Conservation (phyloP, 2,888 invertebrate genomes). For the Drosophila suboccidentalis region DNA sequence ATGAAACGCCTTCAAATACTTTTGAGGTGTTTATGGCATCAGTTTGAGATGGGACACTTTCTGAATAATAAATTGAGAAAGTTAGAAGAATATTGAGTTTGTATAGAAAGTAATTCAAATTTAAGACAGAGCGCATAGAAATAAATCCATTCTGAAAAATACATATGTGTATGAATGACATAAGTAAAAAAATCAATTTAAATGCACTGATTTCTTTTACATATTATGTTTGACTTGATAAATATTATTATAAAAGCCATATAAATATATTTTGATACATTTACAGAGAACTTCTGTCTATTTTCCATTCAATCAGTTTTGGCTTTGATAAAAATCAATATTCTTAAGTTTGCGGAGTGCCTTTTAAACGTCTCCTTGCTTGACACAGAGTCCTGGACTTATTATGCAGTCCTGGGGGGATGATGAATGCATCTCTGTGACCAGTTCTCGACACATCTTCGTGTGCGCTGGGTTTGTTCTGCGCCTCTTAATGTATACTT, state of each 20-base stretch:
- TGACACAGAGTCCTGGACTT: conserved; percentile 13
- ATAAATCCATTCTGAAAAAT: too few relatives aligned
- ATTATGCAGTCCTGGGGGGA: conserved; percentile 27
- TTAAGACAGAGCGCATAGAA: too few relatives aligned
- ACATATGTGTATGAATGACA: too few relatives aligned
- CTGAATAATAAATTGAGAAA: conserved; percentile 28
- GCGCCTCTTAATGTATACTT: conserved; percentile 47
- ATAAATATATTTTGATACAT: too few relatives aligned
- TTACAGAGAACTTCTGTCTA: background rate
- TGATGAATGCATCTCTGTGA: conserved; percentile 40
- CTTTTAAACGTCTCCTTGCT: background rate
- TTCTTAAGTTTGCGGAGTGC: background rate
- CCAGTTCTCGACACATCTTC: conserved; percentile 44
- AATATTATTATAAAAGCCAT: too few relatives aligned
- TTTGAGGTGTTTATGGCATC: conserved; percentile 26
- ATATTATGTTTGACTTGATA: too few relatives aligned
- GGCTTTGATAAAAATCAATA: conserved; percentile 24
- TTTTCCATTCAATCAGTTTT: conserved; percentile 4
- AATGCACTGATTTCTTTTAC: too few relatives aligned
- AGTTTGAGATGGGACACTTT: background rate
- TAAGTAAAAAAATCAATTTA: too few relatives aligned
- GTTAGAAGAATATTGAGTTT: background rate
- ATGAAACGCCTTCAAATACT: conserved; percentile 45
- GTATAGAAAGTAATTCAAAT: background rate
- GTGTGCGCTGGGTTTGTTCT: conserved; percentile 16